Evolutionary conservation across 1,140 invertebrate genomes (phyloP).

Genomic region (Drosophila simulans): DNA sequence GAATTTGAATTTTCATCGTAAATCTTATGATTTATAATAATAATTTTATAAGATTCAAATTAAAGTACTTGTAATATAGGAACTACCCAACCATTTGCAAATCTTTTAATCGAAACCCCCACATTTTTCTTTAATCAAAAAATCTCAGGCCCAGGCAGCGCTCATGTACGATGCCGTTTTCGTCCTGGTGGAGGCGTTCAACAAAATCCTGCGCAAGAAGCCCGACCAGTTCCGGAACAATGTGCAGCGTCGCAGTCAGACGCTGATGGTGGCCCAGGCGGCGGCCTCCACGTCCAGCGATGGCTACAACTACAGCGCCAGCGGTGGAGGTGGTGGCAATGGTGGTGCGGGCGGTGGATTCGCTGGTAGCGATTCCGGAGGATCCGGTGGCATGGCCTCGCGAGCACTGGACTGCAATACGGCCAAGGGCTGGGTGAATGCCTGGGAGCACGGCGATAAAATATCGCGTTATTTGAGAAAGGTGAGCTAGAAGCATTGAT

Average conservation of each 20-base stretch:
- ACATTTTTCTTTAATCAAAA: neutral
- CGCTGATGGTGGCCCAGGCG: conserved; percentile 65
- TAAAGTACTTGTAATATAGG: too few relatives aligned
- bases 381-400: conserved; percentile 77
- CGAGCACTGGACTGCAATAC: conserved; percentile 92
- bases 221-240: conserved; percentile 90
- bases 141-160: conserved; percentile 91
- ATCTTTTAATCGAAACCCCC: neutral
- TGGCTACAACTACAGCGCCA: conserved; percentile 45
- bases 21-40: too few relatives aligned
- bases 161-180: conserved; percentile 96
- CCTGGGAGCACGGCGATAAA: conserved; percentile 95
- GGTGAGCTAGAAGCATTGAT: conserved; percentile 85
- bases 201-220: conserved; percentile 92
- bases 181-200: conserved; percentile 94
- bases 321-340: neutral
- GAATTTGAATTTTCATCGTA: too few relatives aligned
- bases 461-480: conserved; percentile 93
- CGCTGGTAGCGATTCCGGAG: conserved; percentile 36
- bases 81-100: neutral
- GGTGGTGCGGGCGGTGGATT: conserved; percentile 23
- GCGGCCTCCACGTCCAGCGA: conserved; percentile 68
- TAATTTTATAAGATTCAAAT: too few relatives aligned
- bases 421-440: conserved; percentile 90
- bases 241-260: conserved; percentile 85